phyloP scores from a whole-genome alignment of 1,140 invertebrate species.

The Megathymus violae region DNA sequence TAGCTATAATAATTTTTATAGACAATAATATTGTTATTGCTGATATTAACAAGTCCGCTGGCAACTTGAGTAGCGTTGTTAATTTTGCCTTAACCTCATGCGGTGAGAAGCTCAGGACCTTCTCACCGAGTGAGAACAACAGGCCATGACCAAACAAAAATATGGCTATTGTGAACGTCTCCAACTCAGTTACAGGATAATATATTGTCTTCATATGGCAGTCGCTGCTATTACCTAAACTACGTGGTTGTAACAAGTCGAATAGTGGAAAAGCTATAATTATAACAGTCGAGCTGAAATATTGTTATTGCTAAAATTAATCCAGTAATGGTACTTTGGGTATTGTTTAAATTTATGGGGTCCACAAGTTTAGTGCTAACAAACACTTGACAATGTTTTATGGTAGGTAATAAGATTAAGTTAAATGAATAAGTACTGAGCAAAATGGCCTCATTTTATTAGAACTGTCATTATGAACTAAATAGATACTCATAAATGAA shows the following conservation, averaged over 20 bases:
- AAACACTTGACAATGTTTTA: constrained; percentile 22
- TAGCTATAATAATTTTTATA: too few species aligned
- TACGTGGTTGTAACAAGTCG: constrained; percentile 11
- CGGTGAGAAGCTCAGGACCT: too few species aligned
- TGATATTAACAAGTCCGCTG: too few species aligned
- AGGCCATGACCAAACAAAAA: too few species aligned
- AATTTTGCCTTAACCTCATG: too few species aligned
- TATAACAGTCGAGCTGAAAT: constrained; percentile 19
- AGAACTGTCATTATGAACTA: too few species aligned
- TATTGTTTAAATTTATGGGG: constrained; percentile 27
- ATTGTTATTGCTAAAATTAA: constrained; percentile 34
- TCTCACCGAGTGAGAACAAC: too few species aligned
- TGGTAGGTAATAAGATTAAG: constrained; percentile 17
- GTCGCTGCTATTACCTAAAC: constrained; percentile 5
- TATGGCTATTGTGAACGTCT: too few species aligned
- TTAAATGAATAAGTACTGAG: constrained; percentile 2
- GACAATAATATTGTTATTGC: too few species aligned
- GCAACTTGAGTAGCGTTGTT: too few species aligned
- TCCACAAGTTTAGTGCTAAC: constrained; percentile 13
- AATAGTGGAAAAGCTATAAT: constrained; percentile 13
- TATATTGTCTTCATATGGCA: constrained; percentile 9
- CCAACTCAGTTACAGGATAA: constrained; percentile 1
- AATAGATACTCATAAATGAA: too few species aligned
- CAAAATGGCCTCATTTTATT: neutral
- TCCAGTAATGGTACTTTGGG: constrained; percentile 22